Evolutionary conservation across 2,797 vertebrate genomes (phyloP).

Genomic region (Enoplosus armatus): DNA sequence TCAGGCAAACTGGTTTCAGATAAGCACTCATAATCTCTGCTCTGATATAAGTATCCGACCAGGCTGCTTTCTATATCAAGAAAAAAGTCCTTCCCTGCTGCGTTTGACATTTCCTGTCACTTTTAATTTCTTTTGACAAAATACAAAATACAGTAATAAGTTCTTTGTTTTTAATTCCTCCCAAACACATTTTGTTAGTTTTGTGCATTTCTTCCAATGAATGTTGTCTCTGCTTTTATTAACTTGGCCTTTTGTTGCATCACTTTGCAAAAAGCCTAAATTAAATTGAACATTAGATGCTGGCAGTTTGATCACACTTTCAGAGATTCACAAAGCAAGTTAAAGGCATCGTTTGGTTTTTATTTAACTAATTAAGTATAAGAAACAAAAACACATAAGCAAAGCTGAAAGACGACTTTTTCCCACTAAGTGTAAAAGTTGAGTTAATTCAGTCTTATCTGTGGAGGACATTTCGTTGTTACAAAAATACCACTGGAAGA

Average conservation of each 20-base stretch:
- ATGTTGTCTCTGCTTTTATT: background rate
- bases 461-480: constrained; percentile 1
- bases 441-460: background rate
- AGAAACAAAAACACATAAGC: background rate
- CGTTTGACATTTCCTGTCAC: background rate
- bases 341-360: constrained; percentile 9
- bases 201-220: background rate
- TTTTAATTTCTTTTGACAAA: background rate
- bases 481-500: constrained; percentile 31
- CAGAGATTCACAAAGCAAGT: background rate
- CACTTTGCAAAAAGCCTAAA: background rate
- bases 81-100: background rate
- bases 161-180: too few relatives aligned
- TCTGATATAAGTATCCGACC: background rate
- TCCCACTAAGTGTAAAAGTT: background rate
- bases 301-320: background rate
- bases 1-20: background rate
- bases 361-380: background rate
- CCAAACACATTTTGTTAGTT: background rate
- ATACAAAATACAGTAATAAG: background rate
- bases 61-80: background rate
- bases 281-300: background rate
- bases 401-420: background rate
- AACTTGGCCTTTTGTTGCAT: background rate
- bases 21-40: background rate